Evolutionary conservation across 1,140 invertebrate genomes (phyloP), one percentile per base, ranked within the genome.

Genomic region (Capitella teleta): DNA sequence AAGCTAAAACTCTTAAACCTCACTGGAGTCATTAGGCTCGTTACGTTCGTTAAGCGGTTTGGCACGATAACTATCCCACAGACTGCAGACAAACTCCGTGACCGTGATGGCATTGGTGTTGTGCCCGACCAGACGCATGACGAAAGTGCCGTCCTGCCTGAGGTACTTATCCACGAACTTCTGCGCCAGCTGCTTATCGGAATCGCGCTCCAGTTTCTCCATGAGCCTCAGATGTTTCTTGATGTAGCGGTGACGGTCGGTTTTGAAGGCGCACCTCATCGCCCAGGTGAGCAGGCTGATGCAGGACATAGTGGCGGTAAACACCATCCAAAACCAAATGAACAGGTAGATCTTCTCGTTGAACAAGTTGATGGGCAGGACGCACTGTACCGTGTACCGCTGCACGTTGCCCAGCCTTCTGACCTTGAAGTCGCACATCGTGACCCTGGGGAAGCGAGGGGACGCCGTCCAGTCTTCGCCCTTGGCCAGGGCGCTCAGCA

Each of bases 391-490:
- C 10, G 65, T 70, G 44, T 72, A 66, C 10, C 68, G 51, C 34
- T 70, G 67, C 10, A 72, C 57, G 66, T 65, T 67, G 14, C 68
- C 70, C 4, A 76, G 48, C n/a, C 64, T 64, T 24, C 67, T 59
- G 16, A 70, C 69, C 52, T 70, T 64, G 42, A 69, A 67, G 52
- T 70, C 67, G 52, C 74, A 74, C 61, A 76, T 67, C 21, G 73
- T 75, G 18, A 76, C 72, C 25, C 74, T 55, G 1, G 75, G 75
- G 57, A 76, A 77, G 10, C 65, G 38, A 2, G 59, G 56, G 0
- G 66, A 67, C 36, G 66, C 64, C 1, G 61, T 53, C 61, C 61
- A 66, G 49, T 64, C 61, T n/a, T 58, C 55, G 1, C 66, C 63
- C 14, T 55, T 48, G 16, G 61, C 58, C 26, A 72, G 43, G 50